phyloP scores from a whole-genome alignment of 2,888 invertebrate genomes.

The Brachypterus glaber region DNA sequence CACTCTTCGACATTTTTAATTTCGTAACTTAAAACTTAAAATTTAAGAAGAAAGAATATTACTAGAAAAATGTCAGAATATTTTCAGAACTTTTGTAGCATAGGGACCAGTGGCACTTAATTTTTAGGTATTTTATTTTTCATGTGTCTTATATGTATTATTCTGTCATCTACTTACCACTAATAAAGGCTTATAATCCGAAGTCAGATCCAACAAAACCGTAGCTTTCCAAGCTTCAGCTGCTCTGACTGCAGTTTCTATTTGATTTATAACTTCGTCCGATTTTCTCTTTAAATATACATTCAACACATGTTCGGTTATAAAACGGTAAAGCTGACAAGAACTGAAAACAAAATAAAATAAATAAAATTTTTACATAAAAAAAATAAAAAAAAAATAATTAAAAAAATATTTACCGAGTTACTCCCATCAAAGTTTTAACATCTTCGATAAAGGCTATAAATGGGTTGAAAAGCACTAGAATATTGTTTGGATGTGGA shows the following conservation, averaged over 20 bases:
- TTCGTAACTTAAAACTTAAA: too few species aligned
- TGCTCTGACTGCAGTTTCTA: conserved; percentile 63
- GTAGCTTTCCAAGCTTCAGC: conserved; percentile 73
- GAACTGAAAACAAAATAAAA: too few species aligned
- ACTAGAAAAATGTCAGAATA: too few species aligned
- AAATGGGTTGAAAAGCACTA: conserved; percentile 72
- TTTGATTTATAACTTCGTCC: conserved; percentile 51
- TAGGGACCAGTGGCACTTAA: too few species aligned
- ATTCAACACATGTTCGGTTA: conserved; percentile 79
- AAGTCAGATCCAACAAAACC: conserved; percentile 56
- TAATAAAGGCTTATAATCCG: conserved; percentile 53
- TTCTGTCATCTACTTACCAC: conserved; percentile 45
- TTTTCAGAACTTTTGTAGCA: too few species aligned
- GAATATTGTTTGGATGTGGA: conserved; percentile 62
- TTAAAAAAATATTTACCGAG: neutral
- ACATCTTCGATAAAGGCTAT: conserved; percentile 78
- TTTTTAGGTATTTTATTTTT: too few species aligned
- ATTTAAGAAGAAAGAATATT: too few species aligned
- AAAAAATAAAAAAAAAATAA: neutral
- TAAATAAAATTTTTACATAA: conserved; percentile 15
- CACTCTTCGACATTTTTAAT: too few species aligned
- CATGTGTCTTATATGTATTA: too few species aligned
- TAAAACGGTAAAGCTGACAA: conserved; percentile 72
- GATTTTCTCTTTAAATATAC: conserved; percentile 75
- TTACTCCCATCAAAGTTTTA: conserved; percentile 53